phyloP scores from a whole-genome alignment of 2,113 vertebrate genomes.

The Ophiodon elongatus region DNA sequence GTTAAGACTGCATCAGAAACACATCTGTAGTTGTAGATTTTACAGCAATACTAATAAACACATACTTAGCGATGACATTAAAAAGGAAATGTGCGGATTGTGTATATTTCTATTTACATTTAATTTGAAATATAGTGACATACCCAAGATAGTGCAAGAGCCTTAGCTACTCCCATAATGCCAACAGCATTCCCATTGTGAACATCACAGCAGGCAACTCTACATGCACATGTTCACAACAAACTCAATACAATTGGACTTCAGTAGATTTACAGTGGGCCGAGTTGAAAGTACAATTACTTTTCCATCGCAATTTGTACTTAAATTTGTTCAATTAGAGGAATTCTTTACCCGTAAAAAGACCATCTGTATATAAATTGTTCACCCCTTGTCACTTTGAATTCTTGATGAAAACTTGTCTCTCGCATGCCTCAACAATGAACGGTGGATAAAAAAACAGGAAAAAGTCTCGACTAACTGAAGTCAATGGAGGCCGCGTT shows the following conservation, averaged over 20 bases:
- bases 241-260: background rate
- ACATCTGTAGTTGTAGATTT: background rate
- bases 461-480: no score
- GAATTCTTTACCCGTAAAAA: background rate
- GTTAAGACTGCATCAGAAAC: background rate
- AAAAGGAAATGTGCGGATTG: background rate
- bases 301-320: background rate
- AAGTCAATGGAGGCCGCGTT: background rate
- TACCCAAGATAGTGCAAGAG: background rate
- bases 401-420: no score
- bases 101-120: background rate
- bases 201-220: background rate
- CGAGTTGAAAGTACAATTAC: background rate
- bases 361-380: no score
- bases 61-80: background rate
- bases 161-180: background rate
- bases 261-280: background rate
- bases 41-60: no score
- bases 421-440: background rate
- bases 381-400: no score
- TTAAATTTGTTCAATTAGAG: background rate
- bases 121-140: constrained; percentile 7
- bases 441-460: background rate
- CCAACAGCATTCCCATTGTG: background rate
- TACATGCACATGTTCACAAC: background rate